Evolutionary conservation across 2,113 vertebrate genomes (phyloP).

Genomic region (Serinus canaria): DNA sequence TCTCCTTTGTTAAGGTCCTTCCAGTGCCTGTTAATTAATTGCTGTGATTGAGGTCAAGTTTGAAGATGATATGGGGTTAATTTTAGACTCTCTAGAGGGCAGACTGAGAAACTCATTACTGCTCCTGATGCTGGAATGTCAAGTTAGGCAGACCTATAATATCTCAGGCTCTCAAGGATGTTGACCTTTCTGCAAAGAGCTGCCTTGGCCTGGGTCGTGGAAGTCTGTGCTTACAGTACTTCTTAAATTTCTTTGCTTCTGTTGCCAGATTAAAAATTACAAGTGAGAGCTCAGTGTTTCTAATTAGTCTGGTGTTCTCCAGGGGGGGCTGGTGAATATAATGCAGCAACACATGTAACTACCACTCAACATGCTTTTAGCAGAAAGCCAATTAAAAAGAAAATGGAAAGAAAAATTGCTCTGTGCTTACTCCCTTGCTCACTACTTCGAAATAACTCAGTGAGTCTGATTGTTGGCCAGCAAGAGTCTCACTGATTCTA

Average conservation of each 20-base stretch:
- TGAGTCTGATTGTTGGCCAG: not conserved
- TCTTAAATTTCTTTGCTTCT: slow-evolving; percentile 9
- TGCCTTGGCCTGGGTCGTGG: not conserved
- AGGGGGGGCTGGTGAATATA: not conserved
- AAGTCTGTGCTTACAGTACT: not conserved
- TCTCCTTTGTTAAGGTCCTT: slow-evolving; percentile 37
- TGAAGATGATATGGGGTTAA: slow-evolving; percentile 51
- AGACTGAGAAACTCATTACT: slow-evolving; percentile 55
- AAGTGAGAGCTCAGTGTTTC: slow-evolving; percentile 8
- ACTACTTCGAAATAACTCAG: not conserved
- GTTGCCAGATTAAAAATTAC: slow-evolving; percentile 49
- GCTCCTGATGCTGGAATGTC: not conserved
- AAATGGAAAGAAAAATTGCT: not conserved
- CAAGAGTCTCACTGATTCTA: not conserved
- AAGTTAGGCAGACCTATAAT: not conserved
- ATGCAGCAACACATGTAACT: not conserved
- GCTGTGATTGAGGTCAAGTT: slow-evolving; percentile 60
- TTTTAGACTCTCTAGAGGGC: slow-evolving; percentile 38
- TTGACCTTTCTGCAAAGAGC: slow-evolving; percentile 23
- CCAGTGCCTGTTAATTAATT: slow-evolving; percentile 62
- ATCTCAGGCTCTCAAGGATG: not conserved
- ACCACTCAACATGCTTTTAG: not conserved
- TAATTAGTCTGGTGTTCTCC: slow-evolving; percentile 52
- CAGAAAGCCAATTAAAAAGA: slow-evolving; percentile 14
- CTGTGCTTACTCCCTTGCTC: not conserved